Conservation (phyloP, 2,797 vertebrate genomes). For the Eptatretus atami region DNA sequence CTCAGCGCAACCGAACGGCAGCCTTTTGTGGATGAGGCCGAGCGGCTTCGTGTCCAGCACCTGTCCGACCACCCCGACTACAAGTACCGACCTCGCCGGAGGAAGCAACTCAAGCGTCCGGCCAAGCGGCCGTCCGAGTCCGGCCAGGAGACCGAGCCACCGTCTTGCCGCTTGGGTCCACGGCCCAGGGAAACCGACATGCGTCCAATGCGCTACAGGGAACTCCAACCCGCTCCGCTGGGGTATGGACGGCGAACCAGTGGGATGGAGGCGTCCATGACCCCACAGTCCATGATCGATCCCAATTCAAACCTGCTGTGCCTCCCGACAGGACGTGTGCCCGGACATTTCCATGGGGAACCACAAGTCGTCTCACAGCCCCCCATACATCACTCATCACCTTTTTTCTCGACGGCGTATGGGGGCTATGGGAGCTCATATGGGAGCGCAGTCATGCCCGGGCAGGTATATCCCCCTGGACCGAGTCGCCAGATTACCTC, state of each 20-base stretch:
- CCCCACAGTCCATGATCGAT: not conserved
- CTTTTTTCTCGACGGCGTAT: not conserved
- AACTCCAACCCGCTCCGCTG: constrained; percentile 3
- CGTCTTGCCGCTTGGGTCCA: too few species aligned
- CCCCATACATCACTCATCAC: too few species aligned
- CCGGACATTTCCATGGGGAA: not conserved
- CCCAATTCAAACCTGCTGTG: not conserved
- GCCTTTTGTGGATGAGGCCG: constrained; percentile 77
- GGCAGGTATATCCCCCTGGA: not conserved
- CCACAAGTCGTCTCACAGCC: too few species aligned
- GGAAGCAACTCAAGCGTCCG: constrained; percentile 80
- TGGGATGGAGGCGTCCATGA: not conserved
- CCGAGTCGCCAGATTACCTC: constrained; percentile 2
- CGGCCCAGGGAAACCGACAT: too few species aligned
- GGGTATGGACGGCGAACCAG: not conserved
- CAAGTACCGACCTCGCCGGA: constrained; percentile 61
- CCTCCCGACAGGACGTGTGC: not conserved
- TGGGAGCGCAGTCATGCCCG: too few species aligned
- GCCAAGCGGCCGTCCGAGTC: constrained; percentile 19
- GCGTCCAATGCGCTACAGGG: not conserved
- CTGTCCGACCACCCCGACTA: constrained; percentile 94
- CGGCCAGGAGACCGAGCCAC: too few species aligned
- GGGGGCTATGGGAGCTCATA: not conserved
- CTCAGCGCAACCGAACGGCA: constrained; percentile 50
- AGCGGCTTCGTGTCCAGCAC: constrained; percentile 62